These are phyloP conservation scores for Dorcus parallelipipedus DNA, from an alignment of 2,888 invertebrate species.

Conservation along the genomic window DNA sequence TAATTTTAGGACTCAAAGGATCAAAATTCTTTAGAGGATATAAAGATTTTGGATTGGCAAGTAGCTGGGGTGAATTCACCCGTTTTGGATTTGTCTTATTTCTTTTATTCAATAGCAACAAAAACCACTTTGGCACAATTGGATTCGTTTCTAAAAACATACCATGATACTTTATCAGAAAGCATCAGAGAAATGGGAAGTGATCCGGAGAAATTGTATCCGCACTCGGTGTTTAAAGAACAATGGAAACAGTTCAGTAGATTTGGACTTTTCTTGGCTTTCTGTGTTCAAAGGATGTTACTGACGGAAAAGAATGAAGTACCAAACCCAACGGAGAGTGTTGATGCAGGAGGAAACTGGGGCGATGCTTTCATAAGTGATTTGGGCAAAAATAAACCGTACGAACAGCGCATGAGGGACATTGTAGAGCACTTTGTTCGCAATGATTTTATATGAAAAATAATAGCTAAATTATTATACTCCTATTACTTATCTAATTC, in stretches of 20 bases:
- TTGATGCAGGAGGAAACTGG: not conserved
- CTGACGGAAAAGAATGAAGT: constrained; percentile 2
- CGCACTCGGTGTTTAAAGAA: constrained; percentile 2
- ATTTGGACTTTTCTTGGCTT: constrained; percentile 2
- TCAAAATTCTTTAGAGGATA: not conserved
- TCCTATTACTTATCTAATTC: too few species aligned
- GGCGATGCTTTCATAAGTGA: not conserved
- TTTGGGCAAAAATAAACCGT: not conserved
- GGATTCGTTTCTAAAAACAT: constrained; percentile 4
- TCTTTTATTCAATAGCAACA: constrained; percentile 11
- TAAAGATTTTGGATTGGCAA: constrained; percentile 13
- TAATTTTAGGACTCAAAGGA: not conserved
- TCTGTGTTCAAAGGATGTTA: not conserved
- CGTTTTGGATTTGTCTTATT: constrained; percentile 9
- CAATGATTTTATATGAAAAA: not conserved
- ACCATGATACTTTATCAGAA: constrained; percentile 3
- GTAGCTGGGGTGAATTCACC: constrained; percentile 2
- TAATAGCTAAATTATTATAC: not conserved
- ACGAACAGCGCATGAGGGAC: not conserved
- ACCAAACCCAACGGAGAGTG: constrained; percentile 7
- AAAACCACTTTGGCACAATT: constrained; percentile 5
- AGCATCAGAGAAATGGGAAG: constrained; percentile 5
- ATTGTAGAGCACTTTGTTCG: constrained; percentile 1
- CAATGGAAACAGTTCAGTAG: constrained; percentile 10
- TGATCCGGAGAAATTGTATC: constrained; percentile 12